Evolutionary conservation across 2,113 vertebrate genomes (phyloP).

Genomic region (Patagioenas fasciata): DNA sequence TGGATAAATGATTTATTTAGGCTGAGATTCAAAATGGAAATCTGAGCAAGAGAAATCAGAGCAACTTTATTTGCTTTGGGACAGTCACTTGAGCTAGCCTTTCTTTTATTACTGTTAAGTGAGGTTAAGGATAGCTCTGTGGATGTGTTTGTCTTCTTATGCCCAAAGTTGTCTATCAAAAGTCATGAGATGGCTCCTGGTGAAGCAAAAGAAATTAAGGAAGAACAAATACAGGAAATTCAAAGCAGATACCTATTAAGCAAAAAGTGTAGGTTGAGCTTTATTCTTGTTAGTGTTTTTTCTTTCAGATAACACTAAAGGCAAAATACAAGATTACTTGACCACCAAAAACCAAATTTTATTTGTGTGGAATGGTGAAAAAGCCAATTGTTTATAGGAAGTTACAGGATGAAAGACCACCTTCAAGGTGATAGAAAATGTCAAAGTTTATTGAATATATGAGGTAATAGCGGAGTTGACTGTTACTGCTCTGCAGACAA

Average conservation of each 20-base stretch:
- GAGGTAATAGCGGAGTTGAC: not conserved
- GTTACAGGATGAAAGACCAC: not conserved
- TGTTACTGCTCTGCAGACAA: not conserved
- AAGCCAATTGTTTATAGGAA: not conserved
- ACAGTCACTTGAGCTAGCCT: not conserved
- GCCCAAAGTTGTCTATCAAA: not conserved
- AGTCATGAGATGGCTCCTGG: not conserved
- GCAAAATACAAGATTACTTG: not conserved
- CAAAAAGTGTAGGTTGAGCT: not conserved
- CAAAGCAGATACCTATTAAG: not conserved
- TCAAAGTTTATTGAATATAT: not conserved
- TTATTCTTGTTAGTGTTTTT: not conserved
- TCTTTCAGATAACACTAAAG: not conserved
- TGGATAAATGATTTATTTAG: not conserved
- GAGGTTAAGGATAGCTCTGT: not conserved
- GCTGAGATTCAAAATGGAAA: not conserved
- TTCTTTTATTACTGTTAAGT: not conserved
- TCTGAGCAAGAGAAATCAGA: not conserved
- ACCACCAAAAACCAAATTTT: not conserved
- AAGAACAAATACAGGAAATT: not conserved
- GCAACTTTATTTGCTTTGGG: not conserved
- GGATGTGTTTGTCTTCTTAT: not conserved
- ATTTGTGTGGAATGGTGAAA: not conserved
- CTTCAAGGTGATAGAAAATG: not conserved
- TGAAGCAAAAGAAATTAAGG: not conserved